Evolutionary conservation across 2,113 vertebrate species (phyloP).

Genomic region (Crotophaga sulcirostris): DNA sequence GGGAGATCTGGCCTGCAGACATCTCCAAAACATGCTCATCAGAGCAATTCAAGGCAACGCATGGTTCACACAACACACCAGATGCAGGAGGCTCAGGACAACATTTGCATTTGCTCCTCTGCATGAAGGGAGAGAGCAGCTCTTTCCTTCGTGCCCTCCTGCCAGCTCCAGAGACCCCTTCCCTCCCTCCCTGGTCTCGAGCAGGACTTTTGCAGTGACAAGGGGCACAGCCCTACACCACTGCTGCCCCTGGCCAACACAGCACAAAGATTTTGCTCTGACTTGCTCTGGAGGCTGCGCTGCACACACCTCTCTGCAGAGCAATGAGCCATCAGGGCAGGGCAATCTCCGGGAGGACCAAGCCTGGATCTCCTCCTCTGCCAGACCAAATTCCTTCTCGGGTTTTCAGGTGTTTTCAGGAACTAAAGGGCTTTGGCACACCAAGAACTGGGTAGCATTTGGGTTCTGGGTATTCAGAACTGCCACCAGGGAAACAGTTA

Average conservation of each 20-base stretch:
- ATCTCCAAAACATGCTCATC: neutral
- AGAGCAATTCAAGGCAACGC: neutral
- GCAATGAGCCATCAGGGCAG: neutral
- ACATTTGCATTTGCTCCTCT: neutral
- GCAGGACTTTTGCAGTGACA: neutral
- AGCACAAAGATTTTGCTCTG: neutral
- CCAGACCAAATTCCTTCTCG: neutral
- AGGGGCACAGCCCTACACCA: neutral
- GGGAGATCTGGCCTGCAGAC: neutral
- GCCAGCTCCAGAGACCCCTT: neutral
- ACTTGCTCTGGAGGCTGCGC: neutral
- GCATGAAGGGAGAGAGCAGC: neutral
- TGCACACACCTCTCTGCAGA: neutral
- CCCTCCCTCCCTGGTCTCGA: neutral
- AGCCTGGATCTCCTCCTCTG: neutral
- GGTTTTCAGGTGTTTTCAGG: neutral
- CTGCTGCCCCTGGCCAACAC: neutral
- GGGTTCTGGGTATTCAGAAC: neutral
- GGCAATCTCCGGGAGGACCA: neutral
- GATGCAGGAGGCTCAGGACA: neutral
- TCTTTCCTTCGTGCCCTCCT: neutral
- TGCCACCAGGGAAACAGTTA: neutral
- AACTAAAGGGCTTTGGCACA: neutral
- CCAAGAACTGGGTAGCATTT: neutral
- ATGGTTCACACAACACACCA: neutral